These are phyloP conservation scores for Sebastes umbrosus DNA, from an alignment of 2,797 vertebrate genomes.

Conservation along the genomic window DNA sequence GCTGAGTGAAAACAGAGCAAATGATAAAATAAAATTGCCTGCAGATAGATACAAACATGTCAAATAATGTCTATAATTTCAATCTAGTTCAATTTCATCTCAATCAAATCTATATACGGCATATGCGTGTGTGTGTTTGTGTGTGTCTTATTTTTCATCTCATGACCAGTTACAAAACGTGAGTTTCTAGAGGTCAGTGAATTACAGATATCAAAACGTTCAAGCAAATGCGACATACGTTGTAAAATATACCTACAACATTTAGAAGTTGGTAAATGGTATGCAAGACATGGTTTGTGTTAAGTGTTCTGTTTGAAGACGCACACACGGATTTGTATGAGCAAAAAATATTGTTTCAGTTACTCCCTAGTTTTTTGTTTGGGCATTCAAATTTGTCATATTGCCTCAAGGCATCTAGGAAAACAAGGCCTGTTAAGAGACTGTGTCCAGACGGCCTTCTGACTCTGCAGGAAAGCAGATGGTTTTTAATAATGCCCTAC, in stretches of 20 bases:
- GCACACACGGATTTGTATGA: slow-evolving; percentile 16
- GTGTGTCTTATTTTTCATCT: too few relatives aligned
- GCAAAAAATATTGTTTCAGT: slow-evolving; percentile 24
- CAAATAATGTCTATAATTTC: not conserved
- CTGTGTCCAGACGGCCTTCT: slow-evolving; percentile 72
- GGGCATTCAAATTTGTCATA: slow-evolving; percentile 56
- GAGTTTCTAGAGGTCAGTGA: not conserved
- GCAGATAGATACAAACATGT: not conserved
- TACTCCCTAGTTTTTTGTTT: slow-evolving; percentile 46
- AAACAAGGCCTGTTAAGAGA: slow-evolving; percentile 75
- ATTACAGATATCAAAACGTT: not conserved
- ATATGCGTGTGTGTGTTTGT: not conserved
- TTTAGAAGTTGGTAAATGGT: not conserved
- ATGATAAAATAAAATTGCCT: not conserved
- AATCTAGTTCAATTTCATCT: too few relatives aligned
- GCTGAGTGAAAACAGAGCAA: not conserved
- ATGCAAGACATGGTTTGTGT: not conserved
- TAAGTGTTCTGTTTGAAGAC: slow-evolving; percentile 28
- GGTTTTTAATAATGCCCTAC: slow-evolving; percentile 79
- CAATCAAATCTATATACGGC: not conserved
- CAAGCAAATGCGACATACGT: not conserved
- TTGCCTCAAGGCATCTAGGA: slow-evolving; percentile 63
- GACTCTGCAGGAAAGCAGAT: slow-evolving; percentile 78
- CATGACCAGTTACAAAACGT: not conserved
- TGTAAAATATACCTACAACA: not conserved